These are phyloP conservation scores for Leptobrachium ailaonicum DNA, from an alignment of 2,113 vertebrate genomes.

Conservation along the genomic window DNA sequence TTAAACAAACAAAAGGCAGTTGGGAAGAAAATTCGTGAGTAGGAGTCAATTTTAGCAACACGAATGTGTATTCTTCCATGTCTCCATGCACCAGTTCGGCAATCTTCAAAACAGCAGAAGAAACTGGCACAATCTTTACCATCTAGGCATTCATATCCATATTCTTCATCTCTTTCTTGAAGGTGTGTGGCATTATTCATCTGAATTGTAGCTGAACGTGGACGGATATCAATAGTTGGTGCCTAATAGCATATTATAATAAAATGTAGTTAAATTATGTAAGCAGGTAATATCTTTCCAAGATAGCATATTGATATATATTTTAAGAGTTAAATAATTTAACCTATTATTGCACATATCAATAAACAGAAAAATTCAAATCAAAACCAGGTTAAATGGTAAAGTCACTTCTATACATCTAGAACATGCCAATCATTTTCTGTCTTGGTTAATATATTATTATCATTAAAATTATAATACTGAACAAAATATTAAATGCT, in stretches of 20 bases:
- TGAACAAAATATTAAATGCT: too few species aligned
- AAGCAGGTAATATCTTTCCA: too few species aligned
- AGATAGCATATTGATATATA: too few species aligned
- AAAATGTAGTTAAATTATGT: too few species aligned
- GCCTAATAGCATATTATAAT: slow-evolving; percentile 69
- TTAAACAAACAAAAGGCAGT: slow-evolving; percentile 97
- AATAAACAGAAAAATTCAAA: background rate
- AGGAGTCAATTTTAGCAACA: slow-evolving; percentile 96
- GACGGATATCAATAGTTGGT: slow-evolving; percentile 96
- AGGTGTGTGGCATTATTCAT: slow-evolving; percentile 99
- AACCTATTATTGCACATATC: too few species aligned
- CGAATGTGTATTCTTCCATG: slow-evolving; percentile 96
- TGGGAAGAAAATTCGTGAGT: slow-evolving; percentile 96
- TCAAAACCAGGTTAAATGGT: background rate
- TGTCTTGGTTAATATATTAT: too few species aligned
- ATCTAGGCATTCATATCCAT: slow-evolving; percentile 95
- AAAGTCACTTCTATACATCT: too few species aligned
- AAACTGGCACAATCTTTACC: slow-evolving; percentile 99
- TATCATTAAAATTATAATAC: too few species aligned
- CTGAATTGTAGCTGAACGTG: slow-evolving; percentile 95
- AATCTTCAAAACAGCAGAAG: slow-evolving; percentile 98
- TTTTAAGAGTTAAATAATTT: too few species aligned
- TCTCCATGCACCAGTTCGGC: slow-evolving; percentile 94
- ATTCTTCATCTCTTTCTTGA: slow-evolving; percentile 96
- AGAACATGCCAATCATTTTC: too few species aligned